Base-by-base conservation (phyloP, 2,888 invertebrate genomes). In the Glyphotaelius pellucidus region DNA sequence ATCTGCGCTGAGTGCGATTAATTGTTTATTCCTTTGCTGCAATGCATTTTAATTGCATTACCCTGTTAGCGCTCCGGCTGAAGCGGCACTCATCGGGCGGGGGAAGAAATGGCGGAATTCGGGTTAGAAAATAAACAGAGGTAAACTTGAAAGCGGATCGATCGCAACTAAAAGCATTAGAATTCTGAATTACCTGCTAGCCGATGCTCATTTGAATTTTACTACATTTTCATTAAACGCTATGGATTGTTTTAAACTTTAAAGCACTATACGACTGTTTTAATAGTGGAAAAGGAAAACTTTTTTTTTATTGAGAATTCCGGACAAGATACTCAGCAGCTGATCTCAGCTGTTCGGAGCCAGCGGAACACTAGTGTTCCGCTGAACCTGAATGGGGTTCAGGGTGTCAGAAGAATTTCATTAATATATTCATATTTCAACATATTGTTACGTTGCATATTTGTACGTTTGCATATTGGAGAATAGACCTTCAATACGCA, bases 1-100 rank as follows among this genome's bases (percentile, higher is more conserved):
- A 89, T 79, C 11, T n/a, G 88, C 25, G 35, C 88, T 32, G 88
- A 89, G 79, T 38, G 14, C 80, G 88, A 89, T 89, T 89, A 89
- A 89, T 89, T 89, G 88, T 89, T 89, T 80, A 89, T 89, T 89
- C 88, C 88, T 79, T 89, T 89, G 88, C 88, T 35, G 88, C 88
- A 32, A 35, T 89, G 88, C 79, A 89, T 89, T 89, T 89, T 89
- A 89, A 89, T 89, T 89, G 88, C 88, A 89, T 79, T 89, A 79
- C 88, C 88, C 38, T 89, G 88, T 89, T 79, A 79, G 88, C 80
- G 38, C 79, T 31, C 25, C 14, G 25, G 67, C 67, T 79, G 19
- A 32, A 25, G 35, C n/a, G 3, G 38, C 9, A 84, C 84, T 31
- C 25, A n/a, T 25, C 7, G 32, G 25, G 38, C 2, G 32, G 7